phyloP scores from a whole-genome alignment of 2,113 vertebrate species.

The Prochilodus magdalenae region DNA sequence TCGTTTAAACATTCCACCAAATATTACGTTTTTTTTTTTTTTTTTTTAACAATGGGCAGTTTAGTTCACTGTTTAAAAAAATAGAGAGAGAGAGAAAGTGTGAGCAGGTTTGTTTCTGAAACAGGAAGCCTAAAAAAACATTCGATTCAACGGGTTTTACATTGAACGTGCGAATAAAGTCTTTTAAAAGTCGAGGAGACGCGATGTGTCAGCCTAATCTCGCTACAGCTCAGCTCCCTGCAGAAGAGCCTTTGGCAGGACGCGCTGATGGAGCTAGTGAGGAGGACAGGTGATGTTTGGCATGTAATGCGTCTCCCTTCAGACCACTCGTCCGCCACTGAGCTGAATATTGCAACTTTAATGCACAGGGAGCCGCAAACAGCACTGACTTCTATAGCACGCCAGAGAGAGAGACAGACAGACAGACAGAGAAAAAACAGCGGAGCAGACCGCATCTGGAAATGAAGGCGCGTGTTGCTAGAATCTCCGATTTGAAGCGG shows the following conservation, averaged over 20 bases:
- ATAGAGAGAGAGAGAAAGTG: no score
- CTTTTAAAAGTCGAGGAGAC: not conserved
- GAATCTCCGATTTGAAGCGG: not conserved
- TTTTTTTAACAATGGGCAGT: no score
- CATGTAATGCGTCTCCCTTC: not conserved
- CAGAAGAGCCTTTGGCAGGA: not conserved
- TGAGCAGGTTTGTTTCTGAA: no score
- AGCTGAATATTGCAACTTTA: not conserved
- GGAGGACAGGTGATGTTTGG: constrained; percentile 9
- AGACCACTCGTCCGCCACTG: not conserved
- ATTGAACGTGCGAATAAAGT: not conserved
- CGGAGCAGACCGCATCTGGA: not conserved
- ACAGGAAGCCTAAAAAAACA: no score
- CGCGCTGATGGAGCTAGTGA: not conserved
- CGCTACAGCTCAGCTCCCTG: not conserved
- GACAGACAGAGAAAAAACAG: not conserved
- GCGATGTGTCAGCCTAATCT: not conserved
- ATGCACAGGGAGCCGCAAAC: not conserved
- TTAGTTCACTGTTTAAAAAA: no score
- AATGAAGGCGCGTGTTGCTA: not conserved
- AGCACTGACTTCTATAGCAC: not conserved
- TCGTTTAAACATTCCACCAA: no score
- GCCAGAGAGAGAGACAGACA: not conserved
- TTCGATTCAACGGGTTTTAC: no score
- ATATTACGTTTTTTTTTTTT: no score